These are phyloP conservation scores for Laodelphax striatellus DNA, from an alignment of 1,140 invertebrate species.

Conservation along the genomic window DNA sequence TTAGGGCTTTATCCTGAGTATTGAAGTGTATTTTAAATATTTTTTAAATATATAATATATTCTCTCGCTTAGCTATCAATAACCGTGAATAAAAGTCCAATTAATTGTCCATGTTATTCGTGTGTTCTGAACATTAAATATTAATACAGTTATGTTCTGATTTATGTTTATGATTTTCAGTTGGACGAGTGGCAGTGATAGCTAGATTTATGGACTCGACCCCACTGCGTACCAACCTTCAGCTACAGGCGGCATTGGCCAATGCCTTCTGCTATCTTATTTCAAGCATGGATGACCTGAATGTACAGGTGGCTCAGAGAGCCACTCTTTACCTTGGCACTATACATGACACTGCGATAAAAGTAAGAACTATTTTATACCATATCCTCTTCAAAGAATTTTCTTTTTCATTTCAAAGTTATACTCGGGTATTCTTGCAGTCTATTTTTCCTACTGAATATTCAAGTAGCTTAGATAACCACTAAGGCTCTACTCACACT, in stretches of 20 bases:
- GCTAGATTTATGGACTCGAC: conserved; percentile 86
- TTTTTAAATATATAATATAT: too few species aligned
- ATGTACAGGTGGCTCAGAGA: conserved; percentile 87
- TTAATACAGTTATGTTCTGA: too few species aligned
- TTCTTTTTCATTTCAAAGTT: conserved; percentile 9
- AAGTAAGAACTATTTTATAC: conserved; percentile 36
- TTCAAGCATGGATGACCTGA: conserved; percentile 90
- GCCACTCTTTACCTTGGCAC: conserved; percentile 88
- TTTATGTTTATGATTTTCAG: conserved; percentile 35
- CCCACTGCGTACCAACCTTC: conserved; percentile 66
- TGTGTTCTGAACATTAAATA: too few species aligned
- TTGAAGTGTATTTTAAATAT: too few species aligned
- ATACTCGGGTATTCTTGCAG: conserved; percentile 5
- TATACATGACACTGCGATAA: conserved; percentile 75
- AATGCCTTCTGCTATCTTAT: conserved; percentile 96
- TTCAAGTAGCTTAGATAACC: too few species aligned
- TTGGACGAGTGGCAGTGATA: conserved; percentile 85
- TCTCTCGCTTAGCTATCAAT: too few species aligned
- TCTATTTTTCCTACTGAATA: too few species aligned
- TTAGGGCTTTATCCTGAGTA: too few species aligned
- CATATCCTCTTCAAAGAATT: background rate
- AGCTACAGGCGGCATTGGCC: conserved; percentile 85
- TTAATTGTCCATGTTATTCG: too few species aligned
- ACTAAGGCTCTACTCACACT: too few species aligned
- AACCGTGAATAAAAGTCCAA: too few species aligned